phyloP scores from a whole-genome alignment of 2,113 vertebrate species.

The Phoenicopterus ruber region DNA sequence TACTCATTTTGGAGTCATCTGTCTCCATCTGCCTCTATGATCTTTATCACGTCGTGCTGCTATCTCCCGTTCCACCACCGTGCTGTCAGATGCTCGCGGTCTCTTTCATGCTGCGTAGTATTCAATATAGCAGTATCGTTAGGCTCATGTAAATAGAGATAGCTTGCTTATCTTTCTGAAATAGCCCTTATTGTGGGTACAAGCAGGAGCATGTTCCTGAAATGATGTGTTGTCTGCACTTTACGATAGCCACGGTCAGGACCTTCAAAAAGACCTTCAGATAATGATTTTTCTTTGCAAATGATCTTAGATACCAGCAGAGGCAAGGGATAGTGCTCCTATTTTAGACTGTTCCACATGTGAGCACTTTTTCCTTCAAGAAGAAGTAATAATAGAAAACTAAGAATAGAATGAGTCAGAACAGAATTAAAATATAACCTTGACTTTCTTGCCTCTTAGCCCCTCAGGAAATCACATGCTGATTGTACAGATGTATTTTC shows the following conservation, averaged over 20 bases:
- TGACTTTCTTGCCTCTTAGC: background rate
- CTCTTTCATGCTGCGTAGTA: background rate
- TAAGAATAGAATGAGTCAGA: slow-evolving; percentile 29
- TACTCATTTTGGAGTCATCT: background rate
- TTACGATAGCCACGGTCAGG: background rate
- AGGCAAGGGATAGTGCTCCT: background rate
- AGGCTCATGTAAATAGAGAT: background rate
- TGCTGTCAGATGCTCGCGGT: background rate
- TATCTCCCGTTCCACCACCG: background rate
- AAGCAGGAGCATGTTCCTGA: background rate
- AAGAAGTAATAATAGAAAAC: slow-evolving; percentile 5
- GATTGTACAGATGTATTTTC: background rate
- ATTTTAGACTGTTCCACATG: background rate
- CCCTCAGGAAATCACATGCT: background rate
- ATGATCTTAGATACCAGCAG: background rate
- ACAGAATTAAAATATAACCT: slow-evolving; percentile 21
- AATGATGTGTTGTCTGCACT: background rate
- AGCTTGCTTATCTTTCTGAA: background rate
- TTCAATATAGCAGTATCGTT: background rate
- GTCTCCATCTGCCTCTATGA: background rate
- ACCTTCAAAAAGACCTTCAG: background rate
- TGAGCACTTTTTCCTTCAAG: background rate
- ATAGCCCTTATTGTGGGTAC: background rate
- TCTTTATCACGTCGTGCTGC: background rate
- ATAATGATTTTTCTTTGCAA: background rate